Evolutionary conservation across 2,113 vertebrate genomes (phyloP), one percentile per base, ranked within the genome.

Genomic region (Boleophthalmus pectinirostris): DNA sequence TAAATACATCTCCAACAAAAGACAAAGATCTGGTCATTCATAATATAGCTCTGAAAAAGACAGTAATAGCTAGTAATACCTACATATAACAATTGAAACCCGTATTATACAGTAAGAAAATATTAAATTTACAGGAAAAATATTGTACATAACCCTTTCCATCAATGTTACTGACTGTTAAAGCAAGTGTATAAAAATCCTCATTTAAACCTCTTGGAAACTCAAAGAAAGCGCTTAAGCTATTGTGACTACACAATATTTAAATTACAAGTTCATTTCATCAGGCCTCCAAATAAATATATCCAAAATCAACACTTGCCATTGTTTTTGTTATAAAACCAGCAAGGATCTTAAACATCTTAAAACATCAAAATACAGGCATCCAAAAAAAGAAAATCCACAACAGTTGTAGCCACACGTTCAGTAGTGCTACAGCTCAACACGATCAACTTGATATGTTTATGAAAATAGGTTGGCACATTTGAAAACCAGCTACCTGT

Each of bases 1-100:
- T 94, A 92, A 93, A 93, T 90, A 95, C 94, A 94, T 94, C 91
- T 92, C 89, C 85, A 86, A 96, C 94, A 93, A 94, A 96, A 95
- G 60, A 95, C 95, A 95, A 93, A 94, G 94, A 94, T 93, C 43
- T 43, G 60, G 69, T 89, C 80, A 83, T 82, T 81, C 70, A 77
- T 83, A 76, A 87, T 84, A 87, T 87, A 85, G 64, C 83, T 92
- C 79, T 88, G 74, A 83, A 88, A 87, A 90, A 84, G 72, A 84
- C 85, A 89, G 80, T 83, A 82, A 86, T 83, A 87, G 75, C 73
- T 78, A 77, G 66, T 86, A 80, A 78, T 89, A 86, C 84, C 77
- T 79, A 89, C 88, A 85, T 84, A 81, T 87, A 78, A 87, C 85
- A 86, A 88, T 86, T 85, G 33, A 83, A 89, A 92, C 90, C 90